phyloP scores from a whole-genome alignment of 2,113 vertebrate species.

The Pseudopodoces humilis region DNA sequence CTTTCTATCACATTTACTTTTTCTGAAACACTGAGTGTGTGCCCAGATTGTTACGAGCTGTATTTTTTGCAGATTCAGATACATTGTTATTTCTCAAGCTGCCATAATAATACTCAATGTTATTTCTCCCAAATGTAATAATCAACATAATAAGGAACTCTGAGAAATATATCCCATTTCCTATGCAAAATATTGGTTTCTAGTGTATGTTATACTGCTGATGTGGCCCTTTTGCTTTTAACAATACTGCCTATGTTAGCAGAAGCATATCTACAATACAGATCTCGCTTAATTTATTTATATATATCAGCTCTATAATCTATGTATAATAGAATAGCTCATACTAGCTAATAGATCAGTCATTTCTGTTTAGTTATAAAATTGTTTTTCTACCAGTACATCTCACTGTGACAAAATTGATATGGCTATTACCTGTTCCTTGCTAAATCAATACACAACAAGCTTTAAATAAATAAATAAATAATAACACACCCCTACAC shows the following conservation, averaged over 20 bases:
- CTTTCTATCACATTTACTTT: constrained; percentile 43
- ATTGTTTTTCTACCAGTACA: neutral
- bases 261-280: neutral
- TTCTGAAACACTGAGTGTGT: neutral
- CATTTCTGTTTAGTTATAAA: constrained; percentile 44
- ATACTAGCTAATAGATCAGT: neutral
- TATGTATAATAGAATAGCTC: neutral
- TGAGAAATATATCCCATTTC: neutral
- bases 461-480: constrained; percentile 6
- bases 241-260: neutral
- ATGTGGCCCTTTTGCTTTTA: neutral
- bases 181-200: neutral
- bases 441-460: constrained; percentile 31
- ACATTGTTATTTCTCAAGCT: constrained; percentile 23
- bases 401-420: constrained; percentile 34
- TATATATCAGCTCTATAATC: neutral
- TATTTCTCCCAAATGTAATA: constrained; percentile 28
- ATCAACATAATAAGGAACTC: neutral
- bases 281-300: neutral
- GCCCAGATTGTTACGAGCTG: neutral
- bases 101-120: neutral
- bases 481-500: neutral
- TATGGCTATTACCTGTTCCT: constrained; percentile 22
- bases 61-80: constrained; percentile 24
- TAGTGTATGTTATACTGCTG: neutral